Evolutionary conservation across 2,113 vertebrate genomes (phyloP).

Genomic region (Indicator indicator): DNA sequence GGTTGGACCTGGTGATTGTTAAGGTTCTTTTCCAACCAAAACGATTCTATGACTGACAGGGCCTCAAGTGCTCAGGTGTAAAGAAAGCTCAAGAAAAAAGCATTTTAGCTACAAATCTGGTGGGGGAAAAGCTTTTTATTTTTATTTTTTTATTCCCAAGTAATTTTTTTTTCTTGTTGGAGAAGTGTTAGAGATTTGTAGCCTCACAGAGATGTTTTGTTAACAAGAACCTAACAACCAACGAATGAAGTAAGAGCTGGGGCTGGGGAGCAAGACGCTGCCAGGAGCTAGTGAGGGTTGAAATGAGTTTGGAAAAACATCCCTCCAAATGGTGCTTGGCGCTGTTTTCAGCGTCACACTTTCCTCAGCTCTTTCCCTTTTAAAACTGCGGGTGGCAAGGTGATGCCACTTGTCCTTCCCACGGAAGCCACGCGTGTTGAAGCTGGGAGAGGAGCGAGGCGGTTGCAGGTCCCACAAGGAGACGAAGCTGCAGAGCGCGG

Average conservation of each 20-base stretch:
- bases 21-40: no score
- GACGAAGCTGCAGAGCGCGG: neutral
- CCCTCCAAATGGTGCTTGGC: fast-evolving
- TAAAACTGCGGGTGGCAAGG: fast-evolving
- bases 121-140: neutral
- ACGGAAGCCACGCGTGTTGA: fast-evolving
- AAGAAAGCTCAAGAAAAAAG: neutral
- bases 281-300: neutral
- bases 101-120: neutral
- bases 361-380: neutral
- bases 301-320: neutral
- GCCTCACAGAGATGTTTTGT: neutral
- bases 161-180: neutral
- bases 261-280: neutral
- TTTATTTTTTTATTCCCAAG: no score
- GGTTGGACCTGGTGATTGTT: no score
- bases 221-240: neutral
- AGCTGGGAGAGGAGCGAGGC: neutral
- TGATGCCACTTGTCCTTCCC: fast-evolving
- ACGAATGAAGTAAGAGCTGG: neutral
- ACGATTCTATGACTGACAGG: no score
- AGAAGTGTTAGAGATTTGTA: neutral
- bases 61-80: neutral
- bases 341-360: neutral
- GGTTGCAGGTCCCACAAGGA: neutral